Evolutionary conservation across 2,797 vertebrate species (phyloP).

Genomic region (Megaceryle alcyon): DNA sequence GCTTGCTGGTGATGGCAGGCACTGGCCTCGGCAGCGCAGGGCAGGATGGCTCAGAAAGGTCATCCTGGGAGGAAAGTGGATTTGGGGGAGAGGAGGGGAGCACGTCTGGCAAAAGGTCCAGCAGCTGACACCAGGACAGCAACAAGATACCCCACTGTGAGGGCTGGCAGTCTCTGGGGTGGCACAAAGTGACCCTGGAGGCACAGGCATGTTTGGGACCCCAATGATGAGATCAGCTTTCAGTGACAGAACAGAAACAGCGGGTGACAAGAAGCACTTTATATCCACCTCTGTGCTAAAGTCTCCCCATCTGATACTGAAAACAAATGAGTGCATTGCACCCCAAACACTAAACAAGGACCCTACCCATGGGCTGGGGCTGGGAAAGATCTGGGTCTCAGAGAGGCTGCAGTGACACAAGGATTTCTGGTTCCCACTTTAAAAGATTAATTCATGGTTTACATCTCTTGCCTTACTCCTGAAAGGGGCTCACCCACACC

Average conservation of each 20-base stretch:
- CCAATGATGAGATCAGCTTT: background rate
- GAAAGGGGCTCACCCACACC: background rate
- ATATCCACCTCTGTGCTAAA: background rate
- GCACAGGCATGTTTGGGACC: accelerated
- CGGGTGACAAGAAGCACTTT: background rate
- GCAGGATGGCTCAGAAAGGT: background rate
- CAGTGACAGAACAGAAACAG: background rate
- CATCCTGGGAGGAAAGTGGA: accelerated
- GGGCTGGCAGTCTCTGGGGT: background rate
- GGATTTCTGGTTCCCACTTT: background rate
- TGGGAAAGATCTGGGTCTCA: accelerated
- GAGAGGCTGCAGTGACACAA: background rate
- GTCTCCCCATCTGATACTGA: background rate
- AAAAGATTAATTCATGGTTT: background rate
- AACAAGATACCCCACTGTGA: background rate
- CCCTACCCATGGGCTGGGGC: accelerated
- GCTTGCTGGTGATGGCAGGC: background rate
- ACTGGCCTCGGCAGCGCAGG: accelerated
- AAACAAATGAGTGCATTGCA: background rate
- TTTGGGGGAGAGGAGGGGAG: background rate
- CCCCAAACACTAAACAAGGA: accelerated
- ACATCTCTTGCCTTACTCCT: background rate
- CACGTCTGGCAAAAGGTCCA: accelerated
- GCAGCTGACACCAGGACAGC: background rate
- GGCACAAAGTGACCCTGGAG: background rate